Evolutionary conservation across 2,113 vertebrate species (phyloP), one percentile per base, ranked within the genome.

Genomic region (Chloropsis cyanopogon): DNA sequence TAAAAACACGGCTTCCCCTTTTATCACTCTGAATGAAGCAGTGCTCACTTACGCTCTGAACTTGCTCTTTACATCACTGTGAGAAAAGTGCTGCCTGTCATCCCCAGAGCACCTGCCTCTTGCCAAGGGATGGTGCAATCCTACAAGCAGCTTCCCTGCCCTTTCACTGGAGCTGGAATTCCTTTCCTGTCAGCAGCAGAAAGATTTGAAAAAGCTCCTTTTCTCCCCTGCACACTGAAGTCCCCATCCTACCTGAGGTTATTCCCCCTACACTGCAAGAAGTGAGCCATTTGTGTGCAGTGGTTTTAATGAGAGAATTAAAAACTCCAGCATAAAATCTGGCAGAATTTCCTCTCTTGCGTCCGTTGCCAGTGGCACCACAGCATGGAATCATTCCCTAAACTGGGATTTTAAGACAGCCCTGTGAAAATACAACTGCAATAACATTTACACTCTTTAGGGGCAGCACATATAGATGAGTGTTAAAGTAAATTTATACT

Each of bases 241-340:
- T 60, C 53, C 52, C 35, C 21, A 5, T 44, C 44, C 66, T 33
- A 9, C 56, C 76, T 39, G 53, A 60, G 42, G 50, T 69, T 77
- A 31, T 53, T 79, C 9, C 33, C 35, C 9, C 31, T 60, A 59
- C 42, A 13, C 26, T 37, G 57, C 39, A 75, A 39, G 35, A 29
- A 39, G 7, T 63, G 46, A 63, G 59, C 28, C 12, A 2, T 63
- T 44, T 39, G 26, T 29, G 4, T 24, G 47, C 39, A 0, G 0
- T 2, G 9, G 4, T 54, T 93, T 82, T 35, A 47, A 71, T 39
- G 47, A 56, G 28, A 75, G 52, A 35, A 71, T 47, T 42, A 35
- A 79, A 87, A 64, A 6, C 21, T 75, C 17, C 4, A 1, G 23
- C 70, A 16, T 23, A 46, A 82, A 71, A 59, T 12, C 14, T 22